Evolutionary conservation across 2,797 vertebrate species (phyloP), one percentile per base, ranked within the genome.

Genomic region (Takifugu ocellatus): DNA sequence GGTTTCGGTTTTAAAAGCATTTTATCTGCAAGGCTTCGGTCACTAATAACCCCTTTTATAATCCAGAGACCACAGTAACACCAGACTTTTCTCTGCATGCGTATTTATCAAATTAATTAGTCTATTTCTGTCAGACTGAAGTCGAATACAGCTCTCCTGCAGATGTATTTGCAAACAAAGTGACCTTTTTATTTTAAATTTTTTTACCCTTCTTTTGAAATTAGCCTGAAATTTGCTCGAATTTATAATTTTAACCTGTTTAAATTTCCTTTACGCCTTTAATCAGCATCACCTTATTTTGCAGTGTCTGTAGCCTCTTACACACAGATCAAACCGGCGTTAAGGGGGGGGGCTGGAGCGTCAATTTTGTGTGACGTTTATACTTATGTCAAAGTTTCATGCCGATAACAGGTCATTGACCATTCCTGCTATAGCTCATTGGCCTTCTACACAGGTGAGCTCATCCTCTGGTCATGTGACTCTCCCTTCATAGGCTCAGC

Each of bases 111-210:
- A 6, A 39, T 39, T 10, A 39, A 39, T 39, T 39, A 14, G 36
- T 60, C 16, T 44, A 16, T 17, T 44, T 17, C 39, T 31, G 45
- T 47, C 26, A 25, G 58, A 46, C 49, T 63, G 7, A 15, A 42
- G 5, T 56, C 26, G 65, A 57, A 66, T 1, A 47, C 49, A 57
- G 24, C 46, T 59, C 17, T 24, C 25, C 59, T 45, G 53, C 47
- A 36, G 50, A 27, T 56, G 1, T 59, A 61, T 50, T 50, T 26
- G 51, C 51, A 49, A 50, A 62, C 49, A 57, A 74, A 59, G 68
- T 74, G 61, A 63, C 63, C 59, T 77, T 75, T 79, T 53, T 36
- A 27, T 56, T 44, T 62, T 44, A 21, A 21, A 39, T 27, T 26
- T 49, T 49, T 49, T 27, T 64, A 27, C 6, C 26, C 24, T 48